Conservation (phyloP, 2,113 vertebrate genomes). For the Eptesicus fuscus region DNA sequence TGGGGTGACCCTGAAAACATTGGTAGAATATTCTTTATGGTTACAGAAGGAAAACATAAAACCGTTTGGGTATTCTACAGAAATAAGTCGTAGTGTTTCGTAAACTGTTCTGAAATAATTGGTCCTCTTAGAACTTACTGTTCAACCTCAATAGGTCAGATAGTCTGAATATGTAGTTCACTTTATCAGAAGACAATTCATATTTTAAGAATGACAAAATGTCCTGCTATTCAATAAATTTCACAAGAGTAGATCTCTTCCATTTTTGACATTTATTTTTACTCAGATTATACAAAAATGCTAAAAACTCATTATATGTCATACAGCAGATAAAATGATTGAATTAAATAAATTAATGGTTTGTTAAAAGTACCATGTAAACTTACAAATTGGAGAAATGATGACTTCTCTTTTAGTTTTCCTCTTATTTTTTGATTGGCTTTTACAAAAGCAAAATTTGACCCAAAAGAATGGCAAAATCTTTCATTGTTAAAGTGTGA, state of each 20-base stretch:
- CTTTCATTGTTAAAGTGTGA: neutral
- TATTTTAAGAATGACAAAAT: slow-evolving; percentile 7
- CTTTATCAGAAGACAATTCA: neutral
- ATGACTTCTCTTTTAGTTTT: neutral
- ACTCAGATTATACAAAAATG: neutral
- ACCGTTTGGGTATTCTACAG: neutral
- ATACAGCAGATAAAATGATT: neutral
- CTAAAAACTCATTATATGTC: neutral
- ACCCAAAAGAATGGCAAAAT: neutral
- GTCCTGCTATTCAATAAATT: neutral
- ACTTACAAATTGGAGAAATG: neutral
- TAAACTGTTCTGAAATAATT: neutral
- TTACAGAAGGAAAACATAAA: neutral
- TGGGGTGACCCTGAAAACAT: neutral
- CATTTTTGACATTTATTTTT: neutral
- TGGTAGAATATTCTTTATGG: neutral
- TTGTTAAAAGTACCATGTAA: neutral
- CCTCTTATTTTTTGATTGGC: neutral
- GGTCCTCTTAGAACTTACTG: neutral
- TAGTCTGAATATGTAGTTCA: neutral
- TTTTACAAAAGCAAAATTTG: neutral
- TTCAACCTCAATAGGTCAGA: neutral
- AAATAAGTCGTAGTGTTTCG: neutral
- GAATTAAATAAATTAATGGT: neutral
- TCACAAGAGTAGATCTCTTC: neutral